These are phyloP conservation scores for Enteromius paludinosus DNA, from an alignment of 2,797 vertebrate genomes.

Conservation along the genomic window DNA sequence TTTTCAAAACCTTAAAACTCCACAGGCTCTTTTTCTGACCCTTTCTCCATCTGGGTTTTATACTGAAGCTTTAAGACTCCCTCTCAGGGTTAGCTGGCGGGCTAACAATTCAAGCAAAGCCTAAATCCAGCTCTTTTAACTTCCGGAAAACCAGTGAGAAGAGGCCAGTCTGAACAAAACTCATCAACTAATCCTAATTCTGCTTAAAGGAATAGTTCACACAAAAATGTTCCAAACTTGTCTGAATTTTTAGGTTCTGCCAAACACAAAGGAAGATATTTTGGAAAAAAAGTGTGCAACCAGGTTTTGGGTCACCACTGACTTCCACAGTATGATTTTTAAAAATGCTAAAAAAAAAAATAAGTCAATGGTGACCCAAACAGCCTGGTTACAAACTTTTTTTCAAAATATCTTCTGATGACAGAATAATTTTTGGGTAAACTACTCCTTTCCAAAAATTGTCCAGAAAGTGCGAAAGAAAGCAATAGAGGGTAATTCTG, in stretches of 20 bases:
- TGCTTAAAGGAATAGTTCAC: not conserved
- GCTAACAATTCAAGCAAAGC: conserved; percentile 46
- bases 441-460: not conserved
- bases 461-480: not conserved
- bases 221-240: too few relatives aligned
- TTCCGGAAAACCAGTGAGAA: not conserved
- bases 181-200: not conserved
- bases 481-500: not conserved
- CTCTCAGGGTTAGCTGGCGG: conserved; percentile 36
- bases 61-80: not conserved
- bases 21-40: not conserved
- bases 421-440: too few relatives aligned
- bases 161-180: not conserved
- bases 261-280: too few relatives aligned
- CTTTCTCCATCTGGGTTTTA: not conserved
- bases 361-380: too few relatives aligned
- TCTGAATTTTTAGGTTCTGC: too few relatives aligned
- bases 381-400: too few relatives aligned
- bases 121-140: conserved; percentile 40
- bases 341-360: too few relatives aligned
- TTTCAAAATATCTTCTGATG: too few relatives aligned
- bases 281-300: too few relatives aligned
- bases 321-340: too few relatives aligned
- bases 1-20: not conserved
- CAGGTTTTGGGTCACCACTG: too few relatives aligned